phyloP scores from a whole-genome alignment of 2,888 invertebrate genomes.

The Mythimna ferrago region DNA sequence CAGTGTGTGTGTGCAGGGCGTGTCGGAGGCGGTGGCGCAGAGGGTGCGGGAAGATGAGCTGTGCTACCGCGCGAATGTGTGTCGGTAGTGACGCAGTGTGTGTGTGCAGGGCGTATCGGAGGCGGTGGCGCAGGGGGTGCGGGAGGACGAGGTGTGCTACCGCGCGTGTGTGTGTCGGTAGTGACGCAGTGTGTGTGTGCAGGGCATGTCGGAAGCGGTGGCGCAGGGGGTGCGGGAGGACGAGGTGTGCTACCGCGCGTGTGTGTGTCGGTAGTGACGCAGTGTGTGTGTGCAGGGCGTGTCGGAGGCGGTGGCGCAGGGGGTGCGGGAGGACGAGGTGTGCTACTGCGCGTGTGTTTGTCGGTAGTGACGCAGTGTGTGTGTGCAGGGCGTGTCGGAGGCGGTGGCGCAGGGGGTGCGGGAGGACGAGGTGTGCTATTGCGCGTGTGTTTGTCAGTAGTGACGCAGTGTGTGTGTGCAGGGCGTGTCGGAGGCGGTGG shows the following conservation, averaged over 20 bases:
- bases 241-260: too few species aligned
- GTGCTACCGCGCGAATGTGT: conserved; percentile 91
- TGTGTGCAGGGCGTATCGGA: conserved; percentile 94
- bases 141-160: too few species aligned
- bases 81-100: neutral
- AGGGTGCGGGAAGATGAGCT: conserved; percentile 99
- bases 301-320: too few species aligned
- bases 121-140: conserved; percentile 96
- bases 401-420: conserved; percentile 98
- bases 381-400: conserved; percentile 94
- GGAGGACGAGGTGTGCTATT: conserved; percentile 98
- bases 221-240: too few species aligned
- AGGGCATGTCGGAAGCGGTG: too few species aligned
- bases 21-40: conserved; percentile 97
- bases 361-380: neutral
- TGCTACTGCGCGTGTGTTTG: neutral
- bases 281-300: conserved; percentile 54
- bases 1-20: conserved; percentile 91
- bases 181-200: too few species aligned
- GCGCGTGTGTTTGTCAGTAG: neutral
- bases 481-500: conserved; percentile 98
- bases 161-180: too few species aligned
- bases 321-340: too few species aligned
- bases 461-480: conserved; percentile 40
- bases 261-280: too few species aligned